These are phyloP conservation scores for Regulus satrapa DNA, from an alignment of 2,113 vertebrate species.

Conservation along the genomic window DNA sequence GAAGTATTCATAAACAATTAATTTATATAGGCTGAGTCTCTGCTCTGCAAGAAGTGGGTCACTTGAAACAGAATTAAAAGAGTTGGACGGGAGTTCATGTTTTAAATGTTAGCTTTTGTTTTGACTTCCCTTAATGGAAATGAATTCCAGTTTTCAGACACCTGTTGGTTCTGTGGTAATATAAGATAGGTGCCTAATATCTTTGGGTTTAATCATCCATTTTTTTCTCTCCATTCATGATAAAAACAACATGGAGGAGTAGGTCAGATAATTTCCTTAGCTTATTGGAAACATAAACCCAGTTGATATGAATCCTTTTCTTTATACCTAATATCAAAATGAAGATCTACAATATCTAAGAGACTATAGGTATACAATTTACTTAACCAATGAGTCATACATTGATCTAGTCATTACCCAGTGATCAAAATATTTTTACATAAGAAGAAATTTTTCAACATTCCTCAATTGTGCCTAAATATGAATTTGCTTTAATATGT, in stretches of 20 bases:
- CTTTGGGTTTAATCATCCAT: fast-evolving
- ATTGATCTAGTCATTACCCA: background rate
- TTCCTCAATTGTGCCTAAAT: background rate
- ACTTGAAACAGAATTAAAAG: background rate
- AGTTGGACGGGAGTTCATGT: background rate
- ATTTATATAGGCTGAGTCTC: background rate
- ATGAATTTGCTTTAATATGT: background rate
- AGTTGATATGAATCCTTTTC: background rate
- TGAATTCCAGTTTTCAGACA: background rate
- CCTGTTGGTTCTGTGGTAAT: background rate
- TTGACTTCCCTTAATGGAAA: background rate
- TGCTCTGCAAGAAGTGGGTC: background rate
- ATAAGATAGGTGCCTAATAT: background rate
- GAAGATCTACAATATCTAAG: background rate
- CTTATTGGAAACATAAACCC: background rate
- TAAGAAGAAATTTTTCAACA: background rate
- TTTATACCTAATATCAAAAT: background rate
- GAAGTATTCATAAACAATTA: background rate
- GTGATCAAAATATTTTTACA: background rate
- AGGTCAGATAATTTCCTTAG: background rate
- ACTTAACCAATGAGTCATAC: background rate
- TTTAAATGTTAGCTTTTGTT: background rate
- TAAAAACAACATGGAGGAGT: background rate
- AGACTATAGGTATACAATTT: background rate
- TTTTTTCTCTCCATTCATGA: background rate